Conservation (phyloP, 2,888 invertebrate genomes). For the Pachliopta kotzebuea region DNA sequence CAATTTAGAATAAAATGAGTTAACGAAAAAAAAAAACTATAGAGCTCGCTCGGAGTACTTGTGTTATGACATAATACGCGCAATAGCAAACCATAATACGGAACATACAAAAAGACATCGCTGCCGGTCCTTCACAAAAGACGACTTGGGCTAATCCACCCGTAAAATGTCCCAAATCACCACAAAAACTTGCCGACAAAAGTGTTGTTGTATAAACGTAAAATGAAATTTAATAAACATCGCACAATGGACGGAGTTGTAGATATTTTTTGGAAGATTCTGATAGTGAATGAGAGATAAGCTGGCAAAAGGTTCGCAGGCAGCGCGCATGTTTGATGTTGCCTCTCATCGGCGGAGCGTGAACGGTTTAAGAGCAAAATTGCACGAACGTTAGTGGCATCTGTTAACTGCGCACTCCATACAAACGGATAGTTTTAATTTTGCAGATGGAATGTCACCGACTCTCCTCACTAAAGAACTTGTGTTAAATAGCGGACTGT, state of each 20-base stretch:
- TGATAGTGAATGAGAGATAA: constrained; percentile 77
- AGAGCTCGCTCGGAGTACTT: constrained; percentile 63
- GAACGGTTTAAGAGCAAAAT: constrained; percentile 75
- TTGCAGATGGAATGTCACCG: constrained; percentile 70
- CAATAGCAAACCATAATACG: constrained; percentile 73
- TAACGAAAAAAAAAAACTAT: constrained; percentile 66
- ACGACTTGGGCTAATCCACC: constrained; percentile 72
- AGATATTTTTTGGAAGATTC: constrained; percentile 69
- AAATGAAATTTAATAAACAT: constrained; percentile 81
- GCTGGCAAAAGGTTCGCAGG: constrained; percentile 76
- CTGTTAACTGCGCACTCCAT: constrained; percentile 69
- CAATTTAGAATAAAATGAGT: constrained; percentile 68
- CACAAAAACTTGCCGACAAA: constrained; percentile 75
- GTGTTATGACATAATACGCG: constrained; percentile 80
- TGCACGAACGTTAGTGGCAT: constrained; percentile 72
- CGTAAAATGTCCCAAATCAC: constrained; percentile 79
- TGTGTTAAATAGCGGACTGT: constrained; percentile 25
- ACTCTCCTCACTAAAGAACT: constrained; percentile 32
- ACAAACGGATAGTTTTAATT: constrained; percentile 76
- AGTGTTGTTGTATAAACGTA: constrained; percentile 79
- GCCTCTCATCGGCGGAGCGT: constrained; percentile 74
- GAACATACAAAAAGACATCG: constrained; percentile 70
- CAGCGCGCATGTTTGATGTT: constrained; percentile 77
- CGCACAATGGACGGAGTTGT: constrained; percentile 66
- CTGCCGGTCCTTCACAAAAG: constrained; percentile 60